These are phyloP conservation scores for Pseudoatta argentina DNA, from an alignment of 1,140 invertebrate species.

Conservation along the genomic window DNA sequence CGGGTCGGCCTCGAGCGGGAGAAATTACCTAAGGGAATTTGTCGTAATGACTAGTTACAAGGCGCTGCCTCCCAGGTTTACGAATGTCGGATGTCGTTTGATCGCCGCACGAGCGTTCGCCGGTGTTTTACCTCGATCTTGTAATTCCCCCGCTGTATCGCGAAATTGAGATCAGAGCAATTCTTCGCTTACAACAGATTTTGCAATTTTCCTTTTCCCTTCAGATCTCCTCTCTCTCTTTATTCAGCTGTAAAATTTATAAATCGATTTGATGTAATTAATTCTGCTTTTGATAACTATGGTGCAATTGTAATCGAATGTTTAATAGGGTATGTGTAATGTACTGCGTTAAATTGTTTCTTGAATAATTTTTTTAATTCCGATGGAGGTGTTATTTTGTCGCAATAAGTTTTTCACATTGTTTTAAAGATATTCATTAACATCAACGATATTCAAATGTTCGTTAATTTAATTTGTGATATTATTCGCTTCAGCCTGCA, in stretches of 20 bases:
- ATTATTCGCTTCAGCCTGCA: no score
- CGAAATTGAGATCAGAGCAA: constrained; percentile 16
- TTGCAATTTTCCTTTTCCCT: not conserved
- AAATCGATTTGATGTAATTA: not conserved
- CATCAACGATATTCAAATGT: no score
- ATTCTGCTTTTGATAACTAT: not conserved
- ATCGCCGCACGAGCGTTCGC: constrained; percentile 35
- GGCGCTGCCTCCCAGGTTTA: constrained; percentile 37
- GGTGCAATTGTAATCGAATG: not conserved
- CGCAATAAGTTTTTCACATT: no score
- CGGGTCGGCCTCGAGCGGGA: constrained; percentile 47
- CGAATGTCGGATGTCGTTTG: constrained; percentile 56
- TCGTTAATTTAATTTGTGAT: no score
- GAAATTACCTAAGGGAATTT: constrained; percentile 62
- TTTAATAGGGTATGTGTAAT: not conserved
- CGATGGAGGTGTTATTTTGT: no score
- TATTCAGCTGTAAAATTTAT: not conserved
- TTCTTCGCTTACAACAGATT: constrained; percentile 2
- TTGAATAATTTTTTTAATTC: no score
- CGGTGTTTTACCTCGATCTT: constrained; percentile 26
- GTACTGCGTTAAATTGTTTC: not conserved
- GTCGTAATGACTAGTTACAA: constrained; percentile 60
- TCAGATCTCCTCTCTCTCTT: not conserved
- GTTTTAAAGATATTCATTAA: no score
- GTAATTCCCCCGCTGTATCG: not conserved